Conservation (phyloP, 2,113 vertebrate species). For the Columba livia region DNA sequence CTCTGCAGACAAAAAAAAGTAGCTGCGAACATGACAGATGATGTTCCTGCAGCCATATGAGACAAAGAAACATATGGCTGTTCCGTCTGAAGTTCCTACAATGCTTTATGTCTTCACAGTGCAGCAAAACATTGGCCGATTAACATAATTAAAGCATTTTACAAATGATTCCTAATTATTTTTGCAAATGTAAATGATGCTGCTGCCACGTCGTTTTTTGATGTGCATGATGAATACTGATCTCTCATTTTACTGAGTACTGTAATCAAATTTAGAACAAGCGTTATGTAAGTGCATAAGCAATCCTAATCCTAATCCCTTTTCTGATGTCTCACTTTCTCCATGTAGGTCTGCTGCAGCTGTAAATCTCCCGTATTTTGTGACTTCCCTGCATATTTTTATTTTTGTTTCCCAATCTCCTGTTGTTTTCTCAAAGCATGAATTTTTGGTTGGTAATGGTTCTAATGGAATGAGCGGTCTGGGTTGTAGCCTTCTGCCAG, state of each 20-base stretch:
- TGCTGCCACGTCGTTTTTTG: neutral
- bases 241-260: constrained; percentile 52
- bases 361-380: constrained; percentile 50
- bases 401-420: neutral
- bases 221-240: neutral
- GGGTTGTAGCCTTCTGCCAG: neutral
- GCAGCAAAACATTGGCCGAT: constrained; percentile 22
- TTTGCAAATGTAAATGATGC: constrained; percentile 17
- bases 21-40: constrained; percentile 13
- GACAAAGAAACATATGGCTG: constrained; percentile 24
- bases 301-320: constrained; percentile 53
- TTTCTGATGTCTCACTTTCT: constrained; percentile 50
- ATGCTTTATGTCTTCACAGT: constrained; percentile 4
- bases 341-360: constrained; percentile 26
- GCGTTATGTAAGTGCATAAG: constrained; percentile 34
- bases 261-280: constrained; percentile 54
- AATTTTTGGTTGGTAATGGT: neutral
- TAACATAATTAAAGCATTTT: constrained; percentile 49
- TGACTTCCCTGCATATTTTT: constrained; percentile 1
- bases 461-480: neutral
- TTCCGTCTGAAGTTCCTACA: neutral
- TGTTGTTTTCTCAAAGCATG: neutral
- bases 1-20: neutral
- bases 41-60: constrained; percentile 1
- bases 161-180: constrained; percentile 23